These are phyloP conservation scores for Macrochelys suwanniensis DNA, from an alignment of 2,797 vertebrate genomes.

Conservation along the genomic window DNA sequence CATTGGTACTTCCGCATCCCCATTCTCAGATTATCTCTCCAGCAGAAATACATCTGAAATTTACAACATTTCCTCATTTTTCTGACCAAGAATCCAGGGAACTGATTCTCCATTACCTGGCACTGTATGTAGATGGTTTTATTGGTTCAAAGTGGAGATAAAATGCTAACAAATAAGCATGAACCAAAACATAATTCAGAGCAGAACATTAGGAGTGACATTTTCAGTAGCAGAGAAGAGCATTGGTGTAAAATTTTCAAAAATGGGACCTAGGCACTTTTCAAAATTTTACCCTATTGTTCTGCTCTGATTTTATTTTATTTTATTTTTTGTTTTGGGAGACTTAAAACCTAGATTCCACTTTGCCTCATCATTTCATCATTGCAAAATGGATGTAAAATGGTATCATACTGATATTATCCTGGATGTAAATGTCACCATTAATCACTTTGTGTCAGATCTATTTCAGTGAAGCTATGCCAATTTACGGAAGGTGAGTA, in stretches of 20 bases:
- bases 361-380: background rate
- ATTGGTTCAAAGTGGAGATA: background rate
- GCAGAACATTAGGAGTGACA: background rate
- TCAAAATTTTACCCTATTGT: too few species aligned
- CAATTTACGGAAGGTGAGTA: background rate
- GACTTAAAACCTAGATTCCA: background rate
- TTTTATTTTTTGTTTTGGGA: background rate
- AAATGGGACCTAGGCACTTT: background rate
- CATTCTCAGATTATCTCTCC: too few species aligned
- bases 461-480: background rate
- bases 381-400: accelerated
- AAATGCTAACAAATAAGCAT: background rate
- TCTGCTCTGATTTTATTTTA: too few species aligned
- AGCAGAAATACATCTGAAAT: too few species aligned
- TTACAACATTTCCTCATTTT: too few species aligned
- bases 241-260: background rate
- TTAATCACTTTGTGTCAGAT: background rate
- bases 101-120: background rate
- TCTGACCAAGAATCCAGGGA: background rate
- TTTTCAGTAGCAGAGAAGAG: background rate
- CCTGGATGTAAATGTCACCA: background rate
- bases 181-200: background rate
- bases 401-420: background rate
- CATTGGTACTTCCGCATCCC: background rate
- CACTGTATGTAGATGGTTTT: background rate